These are phyloP conservation scores for Pollenia angustigena DNA, from an alignment of 2,888 invertebrate species.

Conservation along the genomic window DNA sequence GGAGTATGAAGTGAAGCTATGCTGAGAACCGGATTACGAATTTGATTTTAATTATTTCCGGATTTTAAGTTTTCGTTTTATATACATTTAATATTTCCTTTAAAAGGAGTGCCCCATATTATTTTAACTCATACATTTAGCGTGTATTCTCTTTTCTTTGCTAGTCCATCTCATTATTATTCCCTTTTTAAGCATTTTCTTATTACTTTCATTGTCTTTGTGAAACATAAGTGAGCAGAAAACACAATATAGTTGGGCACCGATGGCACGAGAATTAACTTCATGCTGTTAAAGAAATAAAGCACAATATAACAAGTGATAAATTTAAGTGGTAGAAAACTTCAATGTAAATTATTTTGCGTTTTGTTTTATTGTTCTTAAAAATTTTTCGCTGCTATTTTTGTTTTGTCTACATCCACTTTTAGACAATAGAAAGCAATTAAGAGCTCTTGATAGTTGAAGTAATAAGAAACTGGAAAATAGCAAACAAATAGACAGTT, in stretches of 20 bases:
- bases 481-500: constrained; percentile 38
- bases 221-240: neutral
- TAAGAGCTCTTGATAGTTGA: constrained; percentile 51
- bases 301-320: constrained; percentile 25
- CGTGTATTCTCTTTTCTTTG: neutral
- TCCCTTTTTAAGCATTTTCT: constrained; percentile 9
- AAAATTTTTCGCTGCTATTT: neutral
- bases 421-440: constrained; percentile 60
- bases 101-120: neutral
- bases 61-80: too few relatives aligned
- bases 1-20: too few relatives aligned
- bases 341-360: constrained; percentile 22
- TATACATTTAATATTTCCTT: too few relatives aligned
- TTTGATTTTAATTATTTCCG: too few relatives aligned
- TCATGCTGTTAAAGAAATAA: constrained; percentile 9
- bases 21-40: too few relatives aligned
- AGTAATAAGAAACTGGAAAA: neutral
- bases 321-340: constrained; percentile 28
- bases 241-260: neutral
- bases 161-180: neutral
- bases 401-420: neutral
- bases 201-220: constrained; percentile 1
- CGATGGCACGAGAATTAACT: constrained; percentile 32
- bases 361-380: neutral
- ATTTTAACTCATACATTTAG: too few relatives aligned